Evolutionary conservation across 2,113 vertebrate genomes (phyloP).

Genomic region (Trichomycterus rosablanca): DNA sequence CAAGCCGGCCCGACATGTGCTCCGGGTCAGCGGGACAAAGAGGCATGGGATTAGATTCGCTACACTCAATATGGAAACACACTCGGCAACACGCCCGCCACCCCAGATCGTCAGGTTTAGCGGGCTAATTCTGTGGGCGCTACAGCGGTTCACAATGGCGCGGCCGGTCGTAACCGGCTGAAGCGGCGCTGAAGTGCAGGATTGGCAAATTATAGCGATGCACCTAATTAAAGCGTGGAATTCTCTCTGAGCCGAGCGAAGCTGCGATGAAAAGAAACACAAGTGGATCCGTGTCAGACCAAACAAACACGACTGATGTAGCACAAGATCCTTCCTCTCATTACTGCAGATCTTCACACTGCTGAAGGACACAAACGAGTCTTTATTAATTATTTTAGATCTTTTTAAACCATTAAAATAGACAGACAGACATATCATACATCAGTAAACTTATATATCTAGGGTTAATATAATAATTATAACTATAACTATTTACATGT

Average conservation of each 20-base stretch:
- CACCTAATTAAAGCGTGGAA: conserved; percentile 65
- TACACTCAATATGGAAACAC: conserved; percentile 48
- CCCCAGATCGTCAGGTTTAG: background rate
- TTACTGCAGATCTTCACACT: no score
- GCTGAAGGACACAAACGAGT: no score
- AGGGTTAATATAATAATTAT: no score
- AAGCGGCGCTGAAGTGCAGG: conserved; percentile 20
- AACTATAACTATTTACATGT: no score
- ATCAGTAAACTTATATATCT: no score
- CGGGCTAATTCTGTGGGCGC: conserved; percentile 15
- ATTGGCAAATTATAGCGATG: conserved; percentile 70
- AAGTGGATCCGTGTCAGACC: conserved; percentile 26
- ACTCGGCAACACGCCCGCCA: background rate
- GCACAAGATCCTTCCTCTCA: no score
- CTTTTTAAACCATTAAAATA: no score
- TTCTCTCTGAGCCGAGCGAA: conserved; percentile 29
- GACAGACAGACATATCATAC: no score
- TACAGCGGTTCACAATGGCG: conserved; percentile 39
- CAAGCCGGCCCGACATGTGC: conserved; percentile 23
- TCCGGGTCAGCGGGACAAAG: conserved; percentile 42
- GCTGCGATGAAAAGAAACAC: conserved; percentile 32
- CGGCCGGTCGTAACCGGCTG: conserved; percentile 21
- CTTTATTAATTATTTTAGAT: no score
- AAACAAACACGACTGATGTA: conserved; percentile 31
- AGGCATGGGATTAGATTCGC: conserved; percentile 48